Percentiles rank a stretch among this genome's conserved stretches.
Evolutionary conservation across 2,113 vertebrate species (phyloP).

Genomic region (Xenopus laevis): DNA sequence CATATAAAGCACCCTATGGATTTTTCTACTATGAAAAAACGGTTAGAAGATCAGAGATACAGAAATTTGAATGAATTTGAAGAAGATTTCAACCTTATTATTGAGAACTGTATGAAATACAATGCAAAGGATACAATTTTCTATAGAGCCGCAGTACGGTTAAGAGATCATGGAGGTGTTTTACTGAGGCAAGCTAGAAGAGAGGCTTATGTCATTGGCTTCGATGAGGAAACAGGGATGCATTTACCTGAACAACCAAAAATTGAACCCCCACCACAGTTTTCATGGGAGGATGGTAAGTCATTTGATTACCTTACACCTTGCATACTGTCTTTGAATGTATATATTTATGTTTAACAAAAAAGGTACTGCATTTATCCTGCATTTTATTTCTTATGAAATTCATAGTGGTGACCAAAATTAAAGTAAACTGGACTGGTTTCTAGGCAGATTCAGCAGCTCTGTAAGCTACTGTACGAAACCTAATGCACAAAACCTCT

Average conservation of each 20-base stretch:
- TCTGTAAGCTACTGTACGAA: no score
- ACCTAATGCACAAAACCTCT: no score
- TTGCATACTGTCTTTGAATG: no score
- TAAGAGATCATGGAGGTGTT: constrained; percentile 90
- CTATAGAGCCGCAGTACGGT: constrained; percentile 83
- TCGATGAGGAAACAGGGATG: constrained; percentile 84
- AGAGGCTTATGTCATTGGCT: constrained; percentile 82
- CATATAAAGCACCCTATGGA: constrained; percentile 95
- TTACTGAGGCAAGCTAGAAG: constrained; percentile 84
- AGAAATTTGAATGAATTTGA: constrained; percentile 84
- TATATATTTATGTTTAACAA: no score
- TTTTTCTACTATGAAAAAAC: constrained; percentile 89
- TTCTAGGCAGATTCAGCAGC: no score
- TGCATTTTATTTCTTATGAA: no score
- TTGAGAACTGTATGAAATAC: constrained; percentile 95
- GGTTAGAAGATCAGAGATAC: constrained; percentile 83
- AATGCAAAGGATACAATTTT: constrained; percentile 97
- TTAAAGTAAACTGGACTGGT: no score
- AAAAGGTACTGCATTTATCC: no score
- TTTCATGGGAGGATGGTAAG: constrained; percentile 96
- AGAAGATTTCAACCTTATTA: constrained; percentile 88
- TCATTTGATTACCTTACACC: not conserved
- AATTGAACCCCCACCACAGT: constrained; percentile 67
- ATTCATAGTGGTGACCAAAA: no score
- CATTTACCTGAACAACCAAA: constrained; percentile 83